Conservation (phyloP, 2,797 vertebrate genomes). For the Melopsittacus undulatus region DNA sequence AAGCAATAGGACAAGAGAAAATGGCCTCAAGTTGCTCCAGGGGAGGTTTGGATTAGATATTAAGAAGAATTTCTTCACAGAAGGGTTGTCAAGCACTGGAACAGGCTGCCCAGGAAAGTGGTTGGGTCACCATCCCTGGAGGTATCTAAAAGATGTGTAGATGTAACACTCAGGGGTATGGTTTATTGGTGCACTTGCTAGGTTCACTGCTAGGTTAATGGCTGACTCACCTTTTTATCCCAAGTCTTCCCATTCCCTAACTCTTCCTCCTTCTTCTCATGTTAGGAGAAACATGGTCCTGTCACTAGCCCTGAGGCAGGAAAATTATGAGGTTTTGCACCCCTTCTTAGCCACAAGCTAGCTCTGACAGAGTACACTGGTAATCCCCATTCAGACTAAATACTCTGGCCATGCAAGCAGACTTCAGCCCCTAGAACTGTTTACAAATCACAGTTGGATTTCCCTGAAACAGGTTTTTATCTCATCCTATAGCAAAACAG, state of each 20-base stretch:
- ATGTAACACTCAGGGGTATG: background rate
- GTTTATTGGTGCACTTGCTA: background rate
- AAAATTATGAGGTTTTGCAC: background rate
- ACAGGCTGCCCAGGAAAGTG: background rate
- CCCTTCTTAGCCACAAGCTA: background rate
- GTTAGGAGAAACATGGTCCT: background rate
- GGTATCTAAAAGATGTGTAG: background rate
- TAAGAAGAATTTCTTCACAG: background rate
- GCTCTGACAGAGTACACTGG: background rate
- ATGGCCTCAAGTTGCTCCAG: background rate
- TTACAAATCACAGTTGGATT: background rate
- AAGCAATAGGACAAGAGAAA: background rate
- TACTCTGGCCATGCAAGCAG: background rate
- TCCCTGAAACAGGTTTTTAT: background rate
- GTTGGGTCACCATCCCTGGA: background rate
- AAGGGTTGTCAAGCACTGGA: background rate
- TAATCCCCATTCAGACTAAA: background rate
- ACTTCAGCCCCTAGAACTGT: background rate
- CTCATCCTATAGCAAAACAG: background rate
- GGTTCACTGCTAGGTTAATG: background rate
- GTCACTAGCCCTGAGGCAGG: background rate
- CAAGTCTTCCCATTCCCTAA: background rate
- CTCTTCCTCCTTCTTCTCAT: background rate
- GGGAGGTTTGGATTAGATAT: background rate
- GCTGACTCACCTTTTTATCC: background rate